Evolutionary conservation across 1,140 invertebrate genomes (phyloP).

Genomic region (Zaprionus africanus): DNA sequence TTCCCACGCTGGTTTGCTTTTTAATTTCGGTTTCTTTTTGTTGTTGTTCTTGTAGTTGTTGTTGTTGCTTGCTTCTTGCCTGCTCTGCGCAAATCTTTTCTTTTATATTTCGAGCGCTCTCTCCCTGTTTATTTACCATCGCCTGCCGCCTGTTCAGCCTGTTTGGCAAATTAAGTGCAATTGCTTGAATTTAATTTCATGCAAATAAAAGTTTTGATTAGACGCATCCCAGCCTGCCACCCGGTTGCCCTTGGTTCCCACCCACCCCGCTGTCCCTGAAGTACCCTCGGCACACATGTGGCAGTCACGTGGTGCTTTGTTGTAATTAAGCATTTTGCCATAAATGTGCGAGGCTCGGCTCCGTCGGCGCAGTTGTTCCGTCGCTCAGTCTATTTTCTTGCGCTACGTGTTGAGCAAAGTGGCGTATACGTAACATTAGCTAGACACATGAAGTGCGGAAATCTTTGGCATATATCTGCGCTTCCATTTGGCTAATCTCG

Average conservation of each 20-base stretch:
- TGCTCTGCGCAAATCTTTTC: conserved; percentile 49
- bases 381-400: conserved; percentile 8
- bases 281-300: conserved; percentile 55
- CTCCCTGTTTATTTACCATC: conserved; percentile 76
- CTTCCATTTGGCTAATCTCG: conserved; percentile 33
- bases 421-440: conserved; percentile 61
- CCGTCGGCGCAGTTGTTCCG: conserved; percentile 10
- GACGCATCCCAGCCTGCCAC: conserved; percentile 44
- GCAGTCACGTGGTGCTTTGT: conserved; percentile 49
- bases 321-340: conserved; percentile 76
- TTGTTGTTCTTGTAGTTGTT: conserved; percentile 19
- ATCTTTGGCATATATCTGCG: background rate
- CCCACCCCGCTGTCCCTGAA: background rate
- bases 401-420: conserved; percentile 51
- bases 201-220: conserved; percentile 83
- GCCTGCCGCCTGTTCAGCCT: conserved; percentile 50
- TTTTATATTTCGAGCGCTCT: conserved; percentile 52
- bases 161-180: conserved; percentile 82
- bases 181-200: conserved; percentile 83
- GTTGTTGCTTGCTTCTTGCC: conserved; percentile 1
- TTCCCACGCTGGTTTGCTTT: conserved; percentile 70
- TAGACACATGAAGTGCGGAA: conserved; percentile 19
- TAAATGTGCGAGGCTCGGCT: conserved; percentile 45
- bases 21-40: conserved; percentile 63
- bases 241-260: conserved; percentile 8